Conservation (phyloP, 2,113 vertebrate genomes). For the Mellivora capensis region DNA sequence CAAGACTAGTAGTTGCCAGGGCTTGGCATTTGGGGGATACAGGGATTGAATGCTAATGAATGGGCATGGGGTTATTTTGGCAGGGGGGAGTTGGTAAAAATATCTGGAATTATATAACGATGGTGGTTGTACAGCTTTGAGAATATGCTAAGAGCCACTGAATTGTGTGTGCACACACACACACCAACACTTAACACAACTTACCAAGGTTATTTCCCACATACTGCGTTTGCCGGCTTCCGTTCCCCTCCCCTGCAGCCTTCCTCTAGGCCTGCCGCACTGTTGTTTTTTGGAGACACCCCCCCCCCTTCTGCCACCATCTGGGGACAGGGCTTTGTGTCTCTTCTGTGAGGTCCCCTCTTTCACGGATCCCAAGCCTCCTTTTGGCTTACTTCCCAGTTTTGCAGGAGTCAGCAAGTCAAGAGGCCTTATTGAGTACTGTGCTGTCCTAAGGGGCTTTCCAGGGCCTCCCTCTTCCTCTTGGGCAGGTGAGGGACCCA, state of each 20-base stretch:
- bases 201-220: not conserved
- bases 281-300: not conserved
- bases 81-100: not conserved
- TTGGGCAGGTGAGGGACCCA: too few species aligned
- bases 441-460: not conserved
- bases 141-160: not conserved
- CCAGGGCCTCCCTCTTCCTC: not conserved
- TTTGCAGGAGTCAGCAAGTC: not conserved
- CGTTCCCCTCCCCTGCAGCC: not conserved
- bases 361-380: not conserved
- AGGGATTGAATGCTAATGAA: not conserved
- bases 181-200: not conserved
- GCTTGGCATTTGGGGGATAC: not conserved
- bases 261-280: not conserved
- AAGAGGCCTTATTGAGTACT: not conserved
- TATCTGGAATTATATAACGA: not conserved
- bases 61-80: not conserved
- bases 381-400: not conserved
- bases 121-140: not conserved
- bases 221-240: not conserved
- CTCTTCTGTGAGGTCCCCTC: not conserved
- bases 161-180: not conserved
- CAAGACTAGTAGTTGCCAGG: not conserved
- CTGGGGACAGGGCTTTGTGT: not conserved
- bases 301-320: not conserved